phyloP scores from a whole-genome alignment of 2,888 invertebrate species.

The Drosophila mayaguana region DNA sequence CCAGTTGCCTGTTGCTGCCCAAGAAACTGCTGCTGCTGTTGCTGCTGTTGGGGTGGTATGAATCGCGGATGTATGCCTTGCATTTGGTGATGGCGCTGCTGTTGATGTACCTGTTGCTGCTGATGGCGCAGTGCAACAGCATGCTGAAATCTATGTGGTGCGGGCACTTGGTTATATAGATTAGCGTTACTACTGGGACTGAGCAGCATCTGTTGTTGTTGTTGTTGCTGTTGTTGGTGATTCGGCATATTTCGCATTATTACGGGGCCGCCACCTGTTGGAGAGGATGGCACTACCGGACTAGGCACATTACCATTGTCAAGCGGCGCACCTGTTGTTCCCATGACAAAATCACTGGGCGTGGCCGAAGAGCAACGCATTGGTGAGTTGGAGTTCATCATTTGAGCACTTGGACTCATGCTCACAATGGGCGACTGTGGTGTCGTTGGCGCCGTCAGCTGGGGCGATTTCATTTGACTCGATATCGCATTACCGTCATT shows the following conservation, averaged over 20 bases:
- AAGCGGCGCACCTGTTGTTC: conserved; percentile 42
- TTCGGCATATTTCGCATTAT: conserved; percentile 69
- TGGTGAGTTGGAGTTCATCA: conserved; percentile 75
- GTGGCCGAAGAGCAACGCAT: conserved; percentile 78
- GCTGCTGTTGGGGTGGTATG: conserved; percentile 66
- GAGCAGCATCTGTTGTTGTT: conserved; percentile 68
- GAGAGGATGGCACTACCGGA: conserved; percentile 80
- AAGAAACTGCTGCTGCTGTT: conserved; percentile 66
- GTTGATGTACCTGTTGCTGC: conserved; percentile 69
- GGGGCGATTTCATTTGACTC: conserved; percentile 79
- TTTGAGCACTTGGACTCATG: conserved; percentile 63
- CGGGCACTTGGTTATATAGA: conserved; percentile 67
- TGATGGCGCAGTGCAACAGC: conserved; percentile 74
- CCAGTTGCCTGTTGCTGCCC: conserved; percentile 59
- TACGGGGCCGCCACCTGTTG: conserved; percentile 62
- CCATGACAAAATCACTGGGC: conserved; percentile 69
- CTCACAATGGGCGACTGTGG: conserved; percentile 71
- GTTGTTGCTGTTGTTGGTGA: conserved; percentile 61
- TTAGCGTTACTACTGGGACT: conserved; percentile 74
- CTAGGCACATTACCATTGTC: conserved; percentile 61
- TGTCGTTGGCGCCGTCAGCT: conserved; percentile 56
- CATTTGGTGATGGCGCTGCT: conserved; percentile 71
- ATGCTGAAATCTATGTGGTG: conserved; percentile 69
- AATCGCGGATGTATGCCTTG: conserved; percentile 75
- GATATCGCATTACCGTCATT: conserved; percentile 88